These are phyloP conservation scores for Cecidostiba fungosa DNA, from an alignment of 2,888 invertebrate species.

Conservation along the genomic window DNA sequence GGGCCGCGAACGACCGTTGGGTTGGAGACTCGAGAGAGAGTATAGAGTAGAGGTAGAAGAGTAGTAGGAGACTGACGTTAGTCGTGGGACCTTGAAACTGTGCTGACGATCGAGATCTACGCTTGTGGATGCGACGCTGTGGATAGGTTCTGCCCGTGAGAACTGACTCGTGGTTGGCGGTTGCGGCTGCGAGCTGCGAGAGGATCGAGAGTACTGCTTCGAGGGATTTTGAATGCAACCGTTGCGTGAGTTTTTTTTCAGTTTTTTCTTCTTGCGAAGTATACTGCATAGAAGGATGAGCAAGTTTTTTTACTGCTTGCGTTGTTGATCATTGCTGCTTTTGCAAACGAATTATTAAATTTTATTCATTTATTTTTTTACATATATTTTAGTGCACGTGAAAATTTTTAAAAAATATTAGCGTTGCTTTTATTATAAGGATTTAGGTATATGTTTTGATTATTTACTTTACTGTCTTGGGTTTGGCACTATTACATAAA, in stretches of 20 bases:
- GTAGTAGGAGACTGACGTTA: constrained; percentile 41
- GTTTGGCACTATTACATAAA: no score
- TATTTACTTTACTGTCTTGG: no score
- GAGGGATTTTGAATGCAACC: constrained; percentile 4
- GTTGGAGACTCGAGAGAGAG: background rate
- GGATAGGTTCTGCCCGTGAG: background rate
- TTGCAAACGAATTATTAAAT: no score
- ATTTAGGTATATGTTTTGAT: no score
- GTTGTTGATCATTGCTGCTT: no score
- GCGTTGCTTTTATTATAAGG: no score
- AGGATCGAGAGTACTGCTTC: background rate
- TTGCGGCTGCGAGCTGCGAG: background rate
- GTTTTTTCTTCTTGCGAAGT: background rate
- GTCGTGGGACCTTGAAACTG: constrained; percentile 54
- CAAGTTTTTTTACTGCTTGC: no score
- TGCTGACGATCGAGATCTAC: constrained; percentile 26
- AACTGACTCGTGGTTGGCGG: background rate
- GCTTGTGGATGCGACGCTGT: background rate
- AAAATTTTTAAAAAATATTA: no score
- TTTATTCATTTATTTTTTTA: no score
- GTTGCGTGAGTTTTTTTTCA: background rate
- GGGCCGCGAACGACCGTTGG: constrained; percentile 12
- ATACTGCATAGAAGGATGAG: background rate
- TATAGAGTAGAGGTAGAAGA: background rate
- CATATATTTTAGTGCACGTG: no score